Conservation (phyloP, 2,888 invertebrate genomes). For the Lucinisca nassula region DNA sequence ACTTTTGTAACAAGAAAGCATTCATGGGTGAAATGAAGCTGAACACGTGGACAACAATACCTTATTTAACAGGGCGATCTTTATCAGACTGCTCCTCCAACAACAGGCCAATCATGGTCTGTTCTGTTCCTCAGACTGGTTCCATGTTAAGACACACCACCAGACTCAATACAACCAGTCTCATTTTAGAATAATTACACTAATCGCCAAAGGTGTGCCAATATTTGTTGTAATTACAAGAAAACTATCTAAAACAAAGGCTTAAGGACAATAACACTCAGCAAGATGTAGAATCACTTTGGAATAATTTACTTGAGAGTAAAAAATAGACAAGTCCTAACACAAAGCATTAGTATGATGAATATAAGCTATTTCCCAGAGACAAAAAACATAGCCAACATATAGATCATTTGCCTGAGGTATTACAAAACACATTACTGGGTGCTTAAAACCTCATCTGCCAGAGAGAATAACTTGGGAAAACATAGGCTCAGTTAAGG, state of each 20-base stretch:
- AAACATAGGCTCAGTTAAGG: not conserved
- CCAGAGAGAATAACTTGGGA: not conserved
- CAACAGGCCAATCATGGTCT: no score
- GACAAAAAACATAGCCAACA: not conserved
- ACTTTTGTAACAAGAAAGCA: no score
- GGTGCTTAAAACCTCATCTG: conserved; percentile 5
- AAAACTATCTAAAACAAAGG: not conserved
- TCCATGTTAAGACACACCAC: no score
- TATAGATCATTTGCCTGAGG: not conserved
- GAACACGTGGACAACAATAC: no score
- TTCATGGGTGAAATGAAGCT: no score
- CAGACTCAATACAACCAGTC: no score
- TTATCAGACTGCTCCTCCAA: no score
- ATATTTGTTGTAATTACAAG: no score
- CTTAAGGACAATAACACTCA: not conserved
- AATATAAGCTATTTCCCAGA: not conserved
- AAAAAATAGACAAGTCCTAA: not conserved
- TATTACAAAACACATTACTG: conserved; percentile 1
- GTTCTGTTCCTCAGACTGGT: no score
- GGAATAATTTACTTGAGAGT: not conserved
- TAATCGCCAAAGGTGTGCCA: no score
- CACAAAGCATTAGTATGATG: conserved; percentile 2
- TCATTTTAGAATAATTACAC: no score
- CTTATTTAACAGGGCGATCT: no score
- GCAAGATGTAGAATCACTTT: not conserved